Percentiles rank a stretch among this genome's conserved stretches.
These are phyloP conservation scores for Miopithecus talapoin DNA, from an alignment of 2,797 vertebrate species.

Conservation along the genomic window DNA sequence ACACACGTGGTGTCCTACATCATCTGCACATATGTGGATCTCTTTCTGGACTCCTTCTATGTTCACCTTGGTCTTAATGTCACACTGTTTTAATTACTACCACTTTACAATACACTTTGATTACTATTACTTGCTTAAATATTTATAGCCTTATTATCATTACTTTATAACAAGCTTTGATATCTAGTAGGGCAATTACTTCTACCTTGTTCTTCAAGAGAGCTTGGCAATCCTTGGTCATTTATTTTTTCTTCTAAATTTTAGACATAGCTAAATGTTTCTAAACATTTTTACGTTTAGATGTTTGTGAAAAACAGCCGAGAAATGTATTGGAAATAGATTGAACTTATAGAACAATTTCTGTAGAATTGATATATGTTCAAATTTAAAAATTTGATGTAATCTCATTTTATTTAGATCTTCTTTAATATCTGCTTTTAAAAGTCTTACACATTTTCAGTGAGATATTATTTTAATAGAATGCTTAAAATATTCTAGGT, in stretches of 20 bases:
- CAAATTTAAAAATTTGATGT: neutral
- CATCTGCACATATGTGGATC: neutral
- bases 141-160: neutral
- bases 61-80: no score
- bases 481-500: neutral
- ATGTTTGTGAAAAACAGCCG: neutral
- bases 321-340: neutral
- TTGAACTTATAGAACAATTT: neutral
- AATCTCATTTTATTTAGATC: neutral
- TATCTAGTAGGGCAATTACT: neutral
- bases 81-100: neutral
- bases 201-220: neutral
- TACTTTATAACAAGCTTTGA: neutral
- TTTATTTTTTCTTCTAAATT: neutral
- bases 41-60: no score
- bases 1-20: accelerated
- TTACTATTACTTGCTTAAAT: neutral
- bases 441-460: neutral
- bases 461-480: neutral
- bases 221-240: neutral
- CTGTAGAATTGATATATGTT: neutral
- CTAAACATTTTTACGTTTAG: neutral
- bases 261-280: neutral
- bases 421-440: neutral
- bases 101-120: neutral